Percentiles rank a stretch among this genome's conserved stretches.
phyloP scores from a whole-genome alignment of 1,140 invertebrate species.

The Akabosia matsudoensis region DNA sequence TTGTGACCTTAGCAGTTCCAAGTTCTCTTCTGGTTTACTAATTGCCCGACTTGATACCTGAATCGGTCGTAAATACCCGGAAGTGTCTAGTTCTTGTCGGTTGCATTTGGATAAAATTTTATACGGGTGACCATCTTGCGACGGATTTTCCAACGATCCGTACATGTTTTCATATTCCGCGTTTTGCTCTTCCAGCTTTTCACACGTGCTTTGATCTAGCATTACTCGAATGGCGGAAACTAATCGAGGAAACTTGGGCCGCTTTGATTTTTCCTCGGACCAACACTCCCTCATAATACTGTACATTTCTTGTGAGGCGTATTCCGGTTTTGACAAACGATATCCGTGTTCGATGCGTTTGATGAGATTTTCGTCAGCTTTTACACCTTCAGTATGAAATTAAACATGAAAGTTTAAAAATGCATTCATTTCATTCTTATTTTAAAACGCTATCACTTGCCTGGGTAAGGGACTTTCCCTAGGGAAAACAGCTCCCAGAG shows the following conservation, averaged over 20 bases:
- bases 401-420: too few species aligned
- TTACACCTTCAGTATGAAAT: not conserved
- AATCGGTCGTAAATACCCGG: too few species aligned
- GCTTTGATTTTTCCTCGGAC: not conserved
- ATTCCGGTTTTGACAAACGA: not conserved
- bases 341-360: not conserved
- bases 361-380: not conserved
- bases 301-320: not conserved
- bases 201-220: not conserved
- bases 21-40: too few species aligned
- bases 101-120: too few species aligned
- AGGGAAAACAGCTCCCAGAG: slow-evolving; percentile 81
- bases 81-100: too few species aligned
- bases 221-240: not conserved
- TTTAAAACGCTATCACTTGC: too few species aligned
- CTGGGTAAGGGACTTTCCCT: slow-evolving; percentile 72
- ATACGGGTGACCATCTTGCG: too few species aligned
- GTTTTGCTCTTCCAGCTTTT: not conserved
- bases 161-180: not conserved
- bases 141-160: too few species aligned
- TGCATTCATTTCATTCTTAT: too few species aligned
- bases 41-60: too few species aligned
- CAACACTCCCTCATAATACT: not conserved
- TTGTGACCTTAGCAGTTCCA: too few species aligned
- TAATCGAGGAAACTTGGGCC: not conserved